Percentiles rank a stretch among this genome's conserved stretches.
Conservation (phyloP, 2,797 vertebrate species). For the Odontamblyopus rebecca region DNA sequence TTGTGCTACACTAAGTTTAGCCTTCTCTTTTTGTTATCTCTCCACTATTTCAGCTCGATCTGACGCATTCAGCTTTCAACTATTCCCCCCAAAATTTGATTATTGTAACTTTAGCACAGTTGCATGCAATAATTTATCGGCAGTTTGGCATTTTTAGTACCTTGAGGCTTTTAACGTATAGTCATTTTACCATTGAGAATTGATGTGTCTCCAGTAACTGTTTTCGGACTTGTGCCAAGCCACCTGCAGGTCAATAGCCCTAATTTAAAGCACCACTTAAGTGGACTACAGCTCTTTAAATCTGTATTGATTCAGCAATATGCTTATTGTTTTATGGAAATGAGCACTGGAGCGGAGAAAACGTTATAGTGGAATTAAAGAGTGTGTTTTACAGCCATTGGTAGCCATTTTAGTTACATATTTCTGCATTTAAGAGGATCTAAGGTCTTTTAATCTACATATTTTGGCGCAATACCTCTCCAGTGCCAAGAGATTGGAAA, state of each 20-base stretch:
- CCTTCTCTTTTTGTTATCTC: background rate
- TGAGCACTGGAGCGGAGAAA: background rate
- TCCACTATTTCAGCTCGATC: background rate
- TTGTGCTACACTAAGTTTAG: background rate
- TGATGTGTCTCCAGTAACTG: slow-evolving; percentile 25
- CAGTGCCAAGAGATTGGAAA: background rate
- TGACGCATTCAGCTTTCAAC: background rate
- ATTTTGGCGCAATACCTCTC: background rate
- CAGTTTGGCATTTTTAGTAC: slow-evolving; percentile 6
- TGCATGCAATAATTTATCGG: background rate
- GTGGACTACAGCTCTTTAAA: slow-evolving; percentile 33
- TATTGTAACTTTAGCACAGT: background rate
- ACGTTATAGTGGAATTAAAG: slow-evolving; percentile 5
- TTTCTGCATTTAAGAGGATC: background rate
- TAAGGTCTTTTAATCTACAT: background rate
- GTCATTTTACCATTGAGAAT: background rate
- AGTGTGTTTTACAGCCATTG: background rate
- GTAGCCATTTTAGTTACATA: background rate
- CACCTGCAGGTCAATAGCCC: slow-evolving; percentile 21
- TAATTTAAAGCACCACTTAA: slow-evolving; percentile 45
- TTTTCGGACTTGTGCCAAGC: slow-evolving; percentile 38
- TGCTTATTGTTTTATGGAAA: slow-evolving; percentile 39
- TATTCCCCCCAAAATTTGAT: background rate
- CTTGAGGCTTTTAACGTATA: background rate
- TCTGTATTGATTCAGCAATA: slow-evolving; percentile 41